phyloP scores from a whole-genome alignment of 1,140 invertebrate species.

The Brachionus angularis region DNA sequence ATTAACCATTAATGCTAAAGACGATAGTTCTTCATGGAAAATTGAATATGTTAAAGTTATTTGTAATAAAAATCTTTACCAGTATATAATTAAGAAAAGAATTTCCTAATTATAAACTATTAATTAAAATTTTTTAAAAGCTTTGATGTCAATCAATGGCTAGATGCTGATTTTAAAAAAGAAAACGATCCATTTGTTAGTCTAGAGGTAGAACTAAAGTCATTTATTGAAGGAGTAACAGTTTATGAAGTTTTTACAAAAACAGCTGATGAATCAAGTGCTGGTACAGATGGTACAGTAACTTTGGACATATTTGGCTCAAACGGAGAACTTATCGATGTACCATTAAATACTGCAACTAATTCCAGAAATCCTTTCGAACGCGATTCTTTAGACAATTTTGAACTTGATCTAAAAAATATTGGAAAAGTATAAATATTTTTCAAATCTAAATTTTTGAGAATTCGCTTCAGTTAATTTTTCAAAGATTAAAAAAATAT shows the following conservation, averaged over 20 bases:
- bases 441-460: too few relatives aligned
- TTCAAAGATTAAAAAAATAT: neutral
- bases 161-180: constrained; percentile 40
- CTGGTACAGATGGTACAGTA: constrained; percentile 55
- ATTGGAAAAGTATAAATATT: constrained; percentile 18
- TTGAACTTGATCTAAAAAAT: neutral
- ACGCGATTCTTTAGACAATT: constrained; percentile 17
- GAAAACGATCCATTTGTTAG: constrained; percentile 53
- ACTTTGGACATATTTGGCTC: constrained; percentile 52
- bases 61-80: neutral
- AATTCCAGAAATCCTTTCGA: constrained; percentile 17
- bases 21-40: neutral
- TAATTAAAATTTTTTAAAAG: neutral
- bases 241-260: constrained; percentile 55
- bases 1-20: constrained; percentile 49
- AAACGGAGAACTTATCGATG: constrained; percentile 54
- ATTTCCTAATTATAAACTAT: neutral
- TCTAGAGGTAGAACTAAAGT: constrained; percentile 48
- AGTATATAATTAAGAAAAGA: neutral
- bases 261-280: constrained; percentile 50
- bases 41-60: neutral
- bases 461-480: too few relatives aligned
- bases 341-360: constrained; percentile 50
- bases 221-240: constrained; percentile 47
- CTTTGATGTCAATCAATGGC: neutral